A percentile compares a stretch with the other conserved stretches of the same genome.
Conservation (phyloP, 2,797 vertebrate genomes). For the Enteromius thamalakanensis region DNA sequence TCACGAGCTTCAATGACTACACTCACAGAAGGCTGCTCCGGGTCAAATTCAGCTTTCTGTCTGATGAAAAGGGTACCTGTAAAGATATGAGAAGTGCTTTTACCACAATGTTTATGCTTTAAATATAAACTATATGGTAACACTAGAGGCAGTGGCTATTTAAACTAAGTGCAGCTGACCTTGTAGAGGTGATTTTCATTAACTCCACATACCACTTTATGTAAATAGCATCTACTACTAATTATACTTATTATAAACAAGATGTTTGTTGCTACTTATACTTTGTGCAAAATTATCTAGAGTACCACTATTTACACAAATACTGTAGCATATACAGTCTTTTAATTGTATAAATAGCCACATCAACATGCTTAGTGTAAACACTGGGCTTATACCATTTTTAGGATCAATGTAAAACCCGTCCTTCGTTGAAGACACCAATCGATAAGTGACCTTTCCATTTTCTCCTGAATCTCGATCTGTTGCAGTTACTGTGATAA, state of each 20-base stretch:
- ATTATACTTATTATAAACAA: not conserved
- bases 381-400: slow-evolving; percentile 82
- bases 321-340: not conserved
- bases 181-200: not conserved
- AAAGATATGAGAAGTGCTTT: slow-evolving; percentile 15
- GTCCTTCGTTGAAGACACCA: slow-evolving; percentile 82
- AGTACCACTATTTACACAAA: not conserved
- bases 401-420: slow-evolving; percentile 87
- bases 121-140: not conserved
- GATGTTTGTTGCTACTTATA: not conserved
- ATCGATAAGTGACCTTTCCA: slow-evolving; percentile 86
- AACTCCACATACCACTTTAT: not conserved
- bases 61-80: slow-evolving; percentile 91
- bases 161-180: not conserved
- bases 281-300: not conserved
- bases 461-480: slow-evolving; percentile 92
- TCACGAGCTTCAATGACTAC: slow-evolving; percentile 90
- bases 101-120: not conserved
- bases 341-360: not conserved
- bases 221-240: slow-evolving; percentile 1
- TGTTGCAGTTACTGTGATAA: slow-evolving; percentile 91
- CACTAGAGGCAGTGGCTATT: not conserved
- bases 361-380: slow-evolving; percentile 1
- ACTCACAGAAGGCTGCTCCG: slow-evolving; percentile 81
- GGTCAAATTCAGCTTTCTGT: slow-evolving; percentile 79